phyloP scores from a whole-genome alignment of 2,888 invertebrate species.

The Conomelus anceps region DNA sequence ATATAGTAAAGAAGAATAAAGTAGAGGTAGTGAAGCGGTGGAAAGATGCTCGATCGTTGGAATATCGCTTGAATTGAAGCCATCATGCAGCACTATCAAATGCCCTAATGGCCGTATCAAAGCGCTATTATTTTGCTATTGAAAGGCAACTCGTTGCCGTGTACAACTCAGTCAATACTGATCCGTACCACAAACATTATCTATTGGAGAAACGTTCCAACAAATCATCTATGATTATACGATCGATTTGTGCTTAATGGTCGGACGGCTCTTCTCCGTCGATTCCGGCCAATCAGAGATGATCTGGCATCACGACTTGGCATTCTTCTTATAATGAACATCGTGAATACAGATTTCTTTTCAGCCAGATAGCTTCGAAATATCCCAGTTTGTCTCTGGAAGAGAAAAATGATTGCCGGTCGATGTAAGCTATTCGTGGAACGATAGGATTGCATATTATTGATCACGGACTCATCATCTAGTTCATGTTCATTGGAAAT shows the following conservation, averaged over 20 bases:
- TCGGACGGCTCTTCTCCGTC: not conserved
- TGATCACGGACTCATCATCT: not conserved
- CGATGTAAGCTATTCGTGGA: too few species aligned
- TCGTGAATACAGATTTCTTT: not conserved
- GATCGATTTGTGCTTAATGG: not conserved
- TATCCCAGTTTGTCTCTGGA: not conserved
- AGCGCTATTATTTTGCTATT: not conserved
- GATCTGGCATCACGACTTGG: not conserved
- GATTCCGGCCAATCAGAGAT: not conserved
- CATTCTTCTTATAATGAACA: not conserved
- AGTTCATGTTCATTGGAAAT: not conserved
- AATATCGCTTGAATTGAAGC: not conserved
- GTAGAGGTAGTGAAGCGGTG: not conserved
- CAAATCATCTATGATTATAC: not conserved
- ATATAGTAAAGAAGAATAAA: not conserved
- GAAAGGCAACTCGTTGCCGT: not conserved
- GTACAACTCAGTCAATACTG: not conserved
- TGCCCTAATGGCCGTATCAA: not conserved
- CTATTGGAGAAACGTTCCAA: not conserved
- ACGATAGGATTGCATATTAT: not conserved
- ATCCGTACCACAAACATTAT: not conserved
- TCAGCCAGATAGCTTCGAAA: not conserved
- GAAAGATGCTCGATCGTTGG: not conserved
- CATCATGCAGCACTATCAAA: not conserved
- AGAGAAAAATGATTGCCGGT: not conserved